phyloP scores from a whole-genome alignment of 2,113 vertebrate genomes.

The Xiphias gladius region DNA sequence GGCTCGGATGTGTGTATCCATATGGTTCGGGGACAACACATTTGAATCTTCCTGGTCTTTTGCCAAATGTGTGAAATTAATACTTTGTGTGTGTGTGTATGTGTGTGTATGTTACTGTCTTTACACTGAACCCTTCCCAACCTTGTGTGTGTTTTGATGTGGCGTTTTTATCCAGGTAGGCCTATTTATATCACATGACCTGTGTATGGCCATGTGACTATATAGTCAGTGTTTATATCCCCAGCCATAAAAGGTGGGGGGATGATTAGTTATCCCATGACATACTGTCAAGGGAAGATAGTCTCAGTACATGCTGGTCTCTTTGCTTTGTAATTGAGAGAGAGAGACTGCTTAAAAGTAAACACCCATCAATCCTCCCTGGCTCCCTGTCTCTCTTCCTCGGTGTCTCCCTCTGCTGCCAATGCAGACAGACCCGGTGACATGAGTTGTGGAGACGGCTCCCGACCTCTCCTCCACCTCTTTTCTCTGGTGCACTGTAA shows the following conservation, averaged over 20 bases:
- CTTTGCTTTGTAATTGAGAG: conserved; percentile 58
- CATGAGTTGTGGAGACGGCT: conserved; percentile 60
- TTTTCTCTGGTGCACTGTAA: conserved; percentile 60
- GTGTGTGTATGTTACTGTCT: conserved; percentile 21
- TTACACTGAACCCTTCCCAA: conserved; percentile 25
- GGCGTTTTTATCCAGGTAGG: conserved; percentile 11
- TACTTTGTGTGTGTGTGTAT: conserved; percentile 28
- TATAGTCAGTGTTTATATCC: conserved; percentile 14
- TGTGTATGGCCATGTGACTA: conserved; percentile 26
- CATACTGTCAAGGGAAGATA: conserved; percentile 37
- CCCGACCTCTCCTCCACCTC: conserved; percentile 63
- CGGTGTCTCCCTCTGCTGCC: conserved; percentile 43
- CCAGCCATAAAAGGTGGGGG: conserved; percentile 4
- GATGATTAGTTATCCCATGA: conserved; percentile 44
- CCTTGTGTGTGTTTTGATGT: conserved; percentile 4
- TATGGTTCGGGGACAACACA: conserved; percentile 71
- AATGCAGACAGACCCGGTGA: conserved; percentile 51
- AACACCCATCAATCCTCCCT: conserved; percentile 75
- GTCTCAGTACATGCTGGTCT: conserved; percentile 42
- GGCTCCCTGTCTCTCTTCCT: conserved; percentile 29
- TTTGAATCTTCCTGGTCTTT: conserved; percentile 69
- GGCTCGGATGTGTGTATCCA: conserved; percentile 67
- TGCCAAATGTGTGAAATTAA: conserved; percentile 46
- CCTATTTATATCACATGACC: conserved; percentile 29
- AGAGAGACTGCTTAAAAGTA: conserved; percentile 72